These are phyloP conservation scores for Egretta garzetta DNA, from an alignment of 2,113 vertebrate genomes.

Conservation along the genomic window DNA sequence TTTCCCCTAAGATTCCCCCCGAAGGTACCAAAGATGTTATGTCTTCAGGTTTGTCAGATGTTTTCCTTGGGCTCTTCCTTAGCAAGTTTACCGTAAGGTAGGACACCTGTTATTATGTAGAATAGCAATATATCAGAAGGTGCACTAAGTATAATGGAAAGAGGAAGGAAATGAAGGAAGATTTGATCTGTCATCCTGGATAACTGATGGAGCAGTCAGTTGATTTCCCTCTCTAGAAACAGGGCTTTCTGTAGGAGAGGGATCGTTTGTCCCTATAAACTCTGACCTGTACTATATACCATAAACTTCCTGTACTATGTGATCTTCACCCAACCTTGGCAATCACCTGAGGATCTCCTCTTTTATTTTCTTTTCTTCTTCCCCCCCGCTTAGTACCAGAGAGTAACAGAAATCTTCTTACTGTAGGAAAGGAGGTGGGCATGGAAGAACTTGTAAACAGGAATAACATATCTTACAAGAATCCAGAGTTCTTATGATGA, in stretches of 20 bases:
- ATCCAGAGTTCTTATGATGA: neutral
- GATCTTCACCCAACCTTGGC: neutral
- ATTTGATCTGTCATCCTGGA: neutral
- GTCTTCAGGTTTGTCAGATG: conserved; percentile 29
- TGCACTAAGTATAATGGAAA: neutral
- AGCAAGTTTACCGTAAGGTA: neutral
- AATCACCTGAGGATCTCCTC: neutral
- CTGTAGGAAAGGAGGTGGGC: neutral
- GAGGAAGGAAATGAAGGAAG: conserved; percentile 43
- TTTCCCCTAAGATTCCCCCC: conserved; percentile 6
- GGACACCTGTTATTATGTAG: neutral
- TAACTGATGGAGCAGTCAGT: neutral
- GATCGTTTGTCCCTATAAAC: neutral
- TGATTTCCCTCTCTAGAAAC: neutral
- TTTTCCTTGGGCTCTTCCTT: conserved; percentile 7
- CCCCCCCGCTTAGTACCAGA: neutral
- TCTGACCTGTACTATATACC: too few species aligned
- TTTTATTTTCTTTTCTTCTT: too few species aligned
- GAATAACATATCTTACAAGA: neutral
- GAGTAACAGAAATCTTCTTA: neutral
- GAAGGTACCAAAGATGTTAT: neutral
- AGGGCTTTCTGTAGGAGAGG: neutral
- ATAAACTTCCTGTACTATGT: neutral
- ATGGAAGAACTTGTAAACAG: neutral
- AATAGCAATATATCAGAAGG: conserved; percentile 27